Conservation (phyloP, 2,888 invertebrate genomes). For the Heteromyza rotundicornis region DNA sequence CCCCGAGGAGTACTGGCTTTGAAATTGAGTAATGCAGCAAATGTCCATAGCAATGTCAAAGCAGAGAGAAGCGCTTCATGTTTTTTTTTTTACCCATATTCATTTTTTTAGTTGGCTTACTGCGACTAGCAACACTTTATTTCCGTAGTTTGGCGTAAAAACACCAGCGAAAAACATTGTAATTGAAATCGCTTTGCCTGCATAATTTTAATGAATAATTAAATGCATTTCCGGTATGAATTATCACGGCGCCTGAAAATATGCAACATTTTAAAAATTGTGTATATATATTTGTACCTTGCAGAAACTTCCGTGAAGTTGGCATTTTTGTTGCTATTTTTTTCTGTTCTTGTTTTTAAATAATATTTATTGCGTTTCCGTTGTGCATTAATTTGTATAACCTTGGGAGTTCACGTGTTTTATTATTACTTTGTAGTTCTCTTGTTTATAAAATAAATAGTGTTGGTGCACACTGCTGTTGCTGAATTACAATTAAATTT, state of each 20-base stretch:
- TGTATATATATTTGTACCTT: slow-evolving; percentile 24
- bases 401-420: not conserved
- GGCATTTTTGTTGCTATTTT: not conserved
- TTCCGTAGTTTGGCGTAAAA: not conserved
- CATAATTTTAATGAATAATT: slow-evolving; percentile 47
- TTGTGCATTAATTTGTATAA: not conserved
- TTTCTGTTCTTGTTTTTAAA: not conserved
- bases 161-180: slow-evolving; percentile 26
- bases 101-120: too few relatives aligned
- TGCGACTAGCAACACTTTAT: too few relatives aligned
- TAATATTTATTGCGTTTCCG: not conserved
- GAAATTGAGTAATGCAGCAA: too few relatives aligned
- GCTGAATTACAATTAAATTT: not conserved
- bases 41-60: too few relatives aligned
- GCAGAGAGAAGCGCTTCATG: too few relatives aligned
- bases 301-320: too few relatives aligned
- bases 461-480: not conserved
- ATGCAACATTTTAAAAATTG: slow-evolving; percentile 11
- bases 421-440: not conserved
- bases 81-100: too few relatives aligned
- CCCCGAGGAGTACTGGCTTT: too few relatives aligned
- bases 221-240: slow-evolving; percentile 23
- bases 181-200: slow-evolving; percentile 39
- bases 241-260: slow-evolving; percentile 14
- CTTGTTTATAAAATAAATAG: not conserved